Evolutionary conservation across 2,888 invertebrate genomes (phyloP), one percentile per base, ranked within the genome.

Genomic region (Eupithecia insigniata): DNA sequence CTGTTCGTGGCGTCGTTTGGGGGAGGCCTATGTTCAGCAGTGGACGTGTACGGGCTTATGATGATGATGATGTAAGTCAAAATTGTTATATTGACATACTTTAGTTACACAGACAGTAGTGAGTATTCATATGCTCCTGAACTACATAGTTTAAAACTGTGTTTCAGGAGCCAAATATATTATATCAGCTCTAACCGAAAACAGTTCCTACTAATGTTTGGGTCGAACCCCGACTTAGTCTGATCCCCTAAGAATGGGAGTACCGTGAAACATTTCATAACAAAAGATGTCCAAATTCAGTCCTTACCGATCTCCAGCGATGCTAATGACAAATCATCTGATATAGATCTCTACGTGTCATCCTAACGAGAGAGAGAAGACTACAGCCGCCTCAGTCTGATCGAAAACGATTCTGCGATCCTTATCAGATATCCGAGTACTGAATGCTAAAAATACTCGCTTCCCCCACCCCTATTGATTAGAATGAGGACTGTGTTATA

Each of bases 391-490:
- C 58, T 73, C 66, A 69, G 30, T 60, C 55, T 32, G 60, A 70
- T 60, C 61, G 71, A 67, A 67, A 70, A 61, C 58, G 67, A 72
- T 70, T 68, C 69, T 58, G 36, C 39, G 43, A 67, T 51, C 58
- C 66, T 69, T 72, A 75, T 72, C 69, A 46, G 74, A 71, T 74
- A 74, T 62, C 46, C 71, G 61, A 69, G 66, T 34, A 64, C 36
- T 61, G 66, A 71, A 69, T 71, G 61, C 74, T 71, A 74, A 71
- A 71, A 74, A 74, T 71, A 73, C 70, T 66, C 73, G 39, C 22
- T 69, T 58, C 67, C 68, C 43, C 39, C 64, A 58, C 66, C 60
- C 60, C 46, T 73, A 73, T 73, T 73, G 73, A 73, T 73, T 61
- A 71, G 55, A n/a, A n/a, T 22, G 28, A 8, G 14, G 26, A 69